Evolutionary conservation across 2,888 invertebrate species (phyloP), one percentile per base, ranked within the genome.

Genomic region (Acleris literana): DNA sequence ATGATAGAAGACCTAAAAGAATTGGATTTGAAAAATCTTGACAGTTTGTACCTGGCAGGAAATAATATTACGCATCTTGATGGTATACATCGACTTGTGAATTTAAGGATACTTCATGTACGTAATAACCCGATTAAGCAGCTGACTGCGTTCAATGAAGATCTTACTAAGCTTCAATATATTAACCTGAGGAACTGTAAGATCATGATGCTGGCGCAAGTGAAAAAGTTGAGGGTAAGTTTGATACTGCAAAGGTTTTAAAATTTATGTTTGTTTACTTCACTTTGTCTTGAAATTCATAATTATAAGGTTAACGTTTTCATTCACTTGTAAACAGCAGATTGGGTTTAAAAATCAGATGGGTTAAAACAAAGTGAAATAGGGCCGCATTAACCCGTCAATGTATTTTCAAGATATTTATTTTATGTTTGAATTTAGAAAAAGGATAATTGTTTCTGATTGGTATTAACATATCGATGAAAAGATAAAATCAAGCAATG

Each of bases 41-140:
- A 95, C 74, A 95, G 95, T 72, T 86, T 98, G 1, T 97, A 96
- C 81, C 83, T 97, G 65, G 96, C 95, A 54, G 94, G 95, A 62
- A 97, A 97, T 82, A 95, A 95, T 44, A 94, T 97, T 56, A 89
- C 88, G 0, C 86, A 79, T 20, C 77, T 97, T n/a, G 89, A 93
- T 49, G 95, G 95, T 3, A 73, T 96, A n/a, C 92, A 93, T n/a
- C 87, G 82, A 49, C 87, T 96, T 72, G 77, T 81, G 0, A 94
- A 94, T 74, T 83, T 97, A 68, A 93, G 94, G 68, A 94, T 95
- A 18, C 84, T 97, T 13, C 97, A 97, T 76, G 82, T 97, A 44
- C 94, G 97, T 1, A 93, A 93, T 53, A 97, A 97, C 83, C 93
- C 91, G 13, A 88, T 95, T 65, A 90, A 82, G 57, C 82, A 85